A percentile compares a stretch with the other conserved stretches of the same genome.
Evolutionary conservation across 2,113 vertebrate genomes (phyloP).

Genomic region (Suricata suricatta): DNA sequence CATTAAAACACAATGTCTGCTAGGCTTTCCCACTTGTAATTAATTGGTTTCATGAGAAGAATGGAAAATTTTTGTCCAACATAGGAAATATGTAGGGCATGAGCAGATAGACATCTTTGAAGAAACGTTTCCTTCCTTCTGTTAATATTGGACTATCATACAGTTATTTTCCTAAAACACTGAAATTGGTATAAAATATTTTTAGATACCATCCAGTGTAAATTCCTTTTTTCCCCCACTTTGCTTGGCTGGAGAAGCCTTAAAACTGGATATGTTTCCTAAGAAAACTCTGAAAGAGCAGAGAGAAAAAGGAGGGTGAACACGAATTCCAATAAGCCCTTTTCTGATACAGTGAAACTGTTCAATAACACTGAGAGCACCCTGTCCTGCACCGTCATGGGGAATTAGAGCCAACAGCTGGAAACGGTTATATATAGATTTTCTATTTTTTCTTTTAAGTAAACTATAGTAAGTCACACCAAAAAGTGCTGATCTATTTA

Average conservation of each 20-base stretch:
- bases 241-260: not conserved
- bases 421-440: slow-evolving; percentile 83
- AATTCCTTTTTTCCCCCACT: not conserved
- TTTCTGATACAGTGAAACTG: slow-evolving; percentile 23
- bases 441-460: slow-evolving; percentile 81
- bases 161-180: slow-evolving; percentile 25
- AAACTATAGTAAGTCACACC: slow-evolving; percentile 79
- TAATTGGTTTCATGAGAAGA: not conserved
- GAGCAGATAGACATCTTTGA: not conserved
- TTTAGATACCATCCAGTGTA: not conserved
- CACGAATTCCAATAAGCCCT: slow-evolving; percentile 53
- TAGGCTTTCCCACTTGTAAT: not conserved
- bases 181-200: not conserved
- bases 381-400: slow-evolving; percentile 58
- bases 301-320: slow-evolving; percentile 53
- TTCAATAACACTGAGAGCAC: slow-evolving; percentile 43
- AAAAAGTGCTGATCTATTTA: slow-evolving; percentile 78
- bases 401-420: slow-evolving; percentile 82
- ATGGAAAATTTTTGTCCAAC: not conserved
- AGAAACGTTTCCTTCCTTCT: not conserved
- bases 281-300: slow-evolving; percentile 32
- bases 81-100: not conserved
- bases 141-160: not conserved
- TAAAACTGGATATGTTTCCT: slow-evolving; percentile 29
- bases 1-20: not conserved